phyloP scores from a whole-genome alignment of 2,888 invertebrate genomes.

The Bruchidius siliquastri region DNA sequence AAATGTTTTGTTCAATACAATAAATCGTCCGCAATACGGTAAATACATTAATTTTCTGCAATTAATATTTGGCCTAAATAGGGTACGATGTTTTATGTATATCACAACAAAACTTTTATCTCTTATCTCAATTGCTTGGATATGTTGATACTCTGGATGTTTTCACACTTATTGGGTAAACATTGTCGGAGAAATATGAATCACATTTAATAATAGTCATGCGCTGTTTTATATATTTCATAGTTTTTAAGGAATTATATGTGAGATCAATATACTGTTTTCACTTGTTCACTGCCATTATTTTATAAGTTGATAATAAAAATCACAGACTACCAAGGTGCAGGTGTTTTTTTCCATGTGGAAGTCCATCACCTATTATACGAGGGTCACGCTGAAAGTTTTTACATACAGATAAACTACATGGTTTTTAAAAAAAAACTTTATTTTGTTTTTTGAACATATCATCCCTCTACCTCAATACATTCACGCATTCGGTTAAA shows the following conservation, averaged over 20 bases:
- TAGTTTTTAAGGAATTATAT: background rate
- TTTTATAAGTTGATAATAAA: background rate
- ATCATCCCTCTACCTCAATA: too few relatives aligned
- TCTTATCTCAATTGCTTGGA: background rate
- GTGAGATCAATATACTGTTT: background rate
- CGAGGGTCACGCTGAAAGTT: too few relatives aligned
- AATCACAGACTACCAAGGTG: background rate
- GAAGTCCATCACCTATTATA: too few relatives aligned
- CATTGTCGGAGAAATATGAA: background rate
- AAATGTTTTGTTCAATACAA: too few relatives aligned
- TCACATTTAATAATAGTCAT: background rate
- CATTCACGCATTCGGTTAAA: too few relatives aligned
- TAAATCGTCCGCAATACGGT: background rate
- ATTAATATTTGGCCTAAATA: background rate
- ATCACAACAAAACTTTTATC: background rate
- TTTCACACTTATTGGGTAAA: background rate
- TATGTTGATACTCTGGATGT: background rate
- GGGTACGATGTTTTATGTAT: background rate
- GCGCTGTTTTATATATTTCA: background rate
- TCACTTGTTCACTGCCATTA: background rate
- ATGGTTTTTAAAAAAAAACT: too few relatives aligned
- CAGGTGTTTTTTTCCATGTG: background rate
- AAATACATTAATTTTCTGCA: too few relatives aligned
- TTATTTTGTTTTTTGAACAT: too few relatives aligned
- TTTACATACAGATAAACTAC: too few relatives aligned